A percentile compares a stretch with the other conserved stretches of the same genome.
phyloP scores from a whole-genome alignment of 37 sponge, comb jelly and placozoan species.

The Crambe crambe region DNA sequence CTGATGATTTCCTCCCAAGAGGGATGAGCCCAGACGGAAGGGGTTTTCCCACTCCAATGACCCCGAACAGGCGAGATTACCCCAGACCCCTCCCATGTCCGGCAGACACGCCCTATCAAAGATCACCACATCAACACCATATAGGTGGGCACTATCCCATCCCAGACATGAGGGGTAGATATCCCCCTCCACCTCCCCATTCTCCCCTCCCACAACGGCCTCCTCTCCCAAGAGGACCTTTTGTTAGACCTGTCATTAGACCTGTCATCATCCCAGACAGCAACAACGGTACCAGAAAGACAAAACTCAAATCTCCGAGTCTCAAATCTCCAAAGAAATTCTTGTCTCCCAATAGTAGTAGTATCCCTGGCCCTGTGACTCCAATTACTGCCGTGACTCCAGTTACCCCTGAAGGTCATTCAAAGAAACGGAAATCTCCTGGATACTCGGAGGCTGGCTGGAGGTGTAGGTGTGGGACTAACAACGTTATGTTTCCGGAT shows the following conservation, averaged over 20 bases:
- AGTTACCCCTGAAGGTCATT: too few species aligned
- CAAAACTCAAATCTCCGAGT: conserved; percentile 7
- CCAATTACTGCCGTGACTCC: neutral
- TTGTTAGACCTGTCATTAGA: too few species aligned
- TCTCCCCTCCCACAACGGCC: too few species aligned
- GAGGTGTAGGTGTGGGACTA: conserved; percentile 65
- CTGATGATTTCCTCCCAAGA: neutral
- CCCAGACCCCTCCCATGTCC: neutral
- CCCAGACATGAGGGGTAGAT: neutral
- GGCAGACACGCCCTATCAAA: neutral
- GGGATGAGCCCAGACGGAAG: neutral
- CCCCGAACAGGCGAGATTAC: neutral
- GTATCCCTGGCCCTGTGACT: neutral
- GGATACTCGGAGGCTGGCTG: conserved; percentile 30
- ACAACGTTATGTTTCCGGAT: conserved; percentile 39
- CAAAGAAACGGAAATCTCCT: conserved; percentile 14
- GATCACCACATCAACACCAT: neutral
- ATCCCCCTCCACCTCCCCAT: neutral
- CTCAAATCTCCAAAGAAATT: neutral
- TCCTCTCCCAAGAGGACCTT: too few species aligned
- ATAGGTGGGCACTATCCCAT: neutral
- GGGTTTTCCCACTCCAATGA: conserved; percentile 4
- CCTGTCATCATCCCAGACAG: neutral
- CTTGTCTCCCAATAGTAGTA: neutral
- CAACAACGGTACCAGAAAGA: neutral